Evolutionary conservation across 2,888 invertebrate species (phyloP).

Genomic region (Drosophila greeni): DNA sequence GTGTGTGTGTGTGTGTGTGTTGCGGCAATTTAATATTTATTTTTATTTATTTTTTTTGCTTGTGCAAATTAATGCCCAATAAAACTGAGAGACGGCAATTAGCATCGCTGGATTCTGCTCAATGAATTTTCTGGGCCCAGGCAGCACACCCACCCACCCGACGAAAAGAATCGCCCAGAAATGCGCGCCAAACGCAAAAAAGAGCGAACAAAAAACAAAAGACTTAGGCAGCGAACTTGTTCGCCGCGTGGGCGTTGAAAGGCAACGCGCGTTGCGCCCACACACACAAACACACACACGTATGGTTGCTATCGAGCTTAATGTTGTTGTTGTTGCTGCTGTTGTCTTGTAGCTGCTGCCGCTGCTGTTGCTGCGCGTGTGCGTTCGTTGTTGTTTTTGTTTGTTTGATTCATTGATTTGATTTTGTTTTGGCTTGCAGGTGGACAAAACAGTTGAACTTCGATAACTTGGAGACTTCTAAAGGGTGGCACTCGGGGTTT

Average conservation of each 20-base stretch:
- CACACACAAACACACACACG: constrained; percentile 64
- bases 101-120: constrained; percentile 46
- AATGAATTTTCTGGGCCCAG: constrained; percentile 56
- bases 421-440: constrained; percentile 42
- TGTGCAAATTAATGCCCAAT: constrained; percentile 29
- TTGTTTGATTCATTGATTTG: constrained; percentile 42
- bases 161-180: constrained; percentile 11
- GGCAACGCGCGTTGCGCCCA: constrained; percentile 67
- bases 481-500: not conserved
- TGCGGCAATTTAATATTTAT: constrained; percentile 28
- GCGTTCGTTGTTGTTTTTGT: constrained; percentile 38
- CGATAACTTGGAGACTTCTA: constrained; percentile 1
- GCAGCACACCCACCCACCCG: constrained; percentile 25
- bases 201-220: constrained; percentile 54
- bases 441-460: constrained; percentile 17
- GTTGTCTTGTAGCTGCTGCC: constrained; percentile 31
- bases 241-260: constrained; percentile 65
- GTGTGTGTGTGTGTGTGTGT: not conserved
- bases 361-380: constrained; percentile 39
- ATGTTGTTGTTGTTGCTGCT: constrained; percentile 22
- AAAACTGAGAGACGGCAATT: constrained; percentile 36
- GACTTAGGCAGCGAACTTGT: constrained; percentile 72
- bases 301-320: constrained; percentile 4
- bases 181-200: constrained; percentile 50
- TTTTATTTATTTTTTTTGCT: constrained; percentile 9